Evolutionary conservation across 2,113 vertebrate species (phyloP).

Genomic region (Tetraodon nigroviridis): DNA sequence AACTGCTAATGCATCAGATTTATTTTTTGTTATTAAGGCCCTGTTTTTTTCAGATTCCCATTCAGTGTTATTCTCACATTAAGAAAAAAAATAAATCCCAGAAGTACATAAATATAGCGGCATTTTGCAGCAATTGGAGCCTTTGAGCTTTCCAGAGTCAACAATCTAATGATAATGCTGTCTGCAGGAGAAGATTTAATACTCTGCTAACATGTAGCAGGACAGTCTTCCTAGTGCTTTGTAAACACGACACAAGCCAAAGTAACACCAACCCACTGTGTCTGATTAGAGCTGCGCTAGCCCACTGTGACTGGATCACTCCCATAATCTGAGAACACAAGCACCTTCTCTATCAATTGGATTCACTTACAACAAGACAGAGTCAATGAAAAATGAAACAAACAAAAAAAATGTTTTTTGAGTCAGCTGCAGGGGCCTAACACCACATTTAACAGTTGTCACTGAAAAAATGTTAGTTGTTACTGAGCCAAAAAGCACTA

Average conservation of each 20-base stretch:
- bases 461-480: neutral
- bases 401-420: slow-evolving; percentile 17
- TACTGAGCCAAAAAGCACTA: neutral
- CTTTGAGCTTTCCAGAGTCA: slow-evolving; percentile 48
- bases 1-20: slow-evolving; percentile 4
- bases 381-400: slow-evolving; percentile 23
- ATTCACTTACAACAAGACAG: slow-evolving; percentile 36
- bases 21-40: neutral
- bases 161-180: slow-evolving; percentile 56
- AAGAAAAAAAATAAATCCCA: neutral
- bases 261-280: slow-evolving; percentile 25
- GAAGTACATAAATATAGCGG: neutral
- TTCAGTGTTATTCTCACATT: neutral
- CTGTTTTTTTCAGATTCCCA: neutral
- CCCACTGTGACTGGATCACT: slow-evolving; percentile 21
- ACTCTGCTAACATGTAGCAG: slow-evolving; percentile 57
- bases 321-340: slow-evolving; percentile 42
- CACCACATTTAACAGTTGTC: slow-evolving; percentile 2
- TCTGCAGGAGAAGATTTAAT: slow-evolving; percentile 46
- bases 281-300: slow-evolving; percentile 35
- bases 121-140: slow-evolving; percentile 16
- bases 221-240: slow-evolving; percentile 38
- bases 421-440: slow-evolving; percentile 42
- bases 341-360: slow-evolving; percentile 21
- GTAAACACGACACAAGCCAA: slow-evolving; percentile 44